Evolutionary conservation across 1,140 invertebrate genomes (phyloP), one percentile per base, ranked within the genome.

Genomic region (Drusus annulatus): DNA sequence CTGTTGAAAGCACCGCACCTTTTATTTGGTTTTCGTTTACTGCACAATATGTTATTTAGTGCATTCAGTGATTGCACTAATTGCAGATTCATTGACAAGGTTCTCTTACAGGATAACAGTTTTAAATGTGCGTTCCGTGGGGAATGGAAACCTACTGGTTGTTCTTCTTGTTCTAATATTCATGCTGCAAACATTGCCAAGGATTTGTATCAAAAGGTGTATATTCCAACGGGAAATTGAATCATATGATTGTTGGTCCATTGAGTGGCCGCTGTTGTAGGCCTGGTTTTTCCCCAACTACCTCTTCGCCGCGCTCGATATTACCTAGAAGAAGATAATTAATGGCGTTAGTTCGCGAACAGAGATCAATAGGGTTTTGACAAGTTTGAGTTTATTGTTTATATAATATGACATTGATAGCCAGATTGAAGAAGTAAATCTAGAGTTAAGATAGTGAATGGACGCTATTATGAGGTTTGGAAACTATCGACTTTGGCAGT

Each of bases 61-160:
- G 89, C 88, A 90, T 90, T 89, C 89, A 90, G 89, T 90, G 89
- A 89, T 87, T 89, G 89, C 89, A 87, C 88, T 88, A 69, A 25
- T 21, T 74, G 69, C 69, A 56, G 69, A 56, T 54, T 23, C 50
- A 23, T 45, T 63, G 65, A n/a, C 36, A 21, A 28, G 68, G 23
- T 52, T 52, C 62, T 77, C 58, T 77, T 77, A 28, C 76, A 77
- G 76, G 62, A 58, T 63, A 28, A 63, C 21, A 63, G 16, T 63
- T 63, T 31, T 21, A 63, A 63, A 63, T 28, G 23, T 62, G 5
- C 23, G 10, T 16, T 10, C 23, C 23, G 23, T 28, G 60, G 23
- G 13, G 15, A 2, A 5, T 28, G 25, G 5, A 28, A 28, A 28
- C 25, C 25, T 28, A 2, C 25, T 28, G 25, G 17, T 23, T 62